phyloP scores from a whole-genome alignment of 2,113 vertebrate genomes.

The Platichthys stellatus region DNA sequence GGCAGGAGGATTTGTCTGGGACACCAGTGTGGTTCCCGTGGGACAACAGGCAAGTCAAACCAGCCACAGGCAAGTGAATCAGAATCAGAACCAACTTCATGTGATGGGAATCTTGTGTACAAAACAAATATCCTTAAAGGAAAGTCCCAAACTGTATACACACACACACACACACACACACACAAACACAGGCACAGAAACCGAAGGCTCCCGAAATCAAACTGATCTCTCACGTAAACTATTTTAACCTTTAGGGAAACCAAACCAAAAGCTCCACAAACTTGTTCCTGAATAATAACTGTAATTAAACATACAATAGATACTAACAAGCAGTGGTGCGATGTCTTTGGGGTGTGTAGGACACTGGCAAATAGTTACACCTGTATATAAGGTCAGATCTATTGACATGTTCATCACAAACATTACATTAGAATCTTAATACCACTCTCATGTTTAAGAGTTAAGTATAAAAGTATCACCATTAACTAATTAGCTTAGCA shows the following conservation, averaged over 20 bases:
- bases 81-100: constrained; percentile 52
- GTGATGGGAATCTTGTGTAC: constrained; percentile 37
- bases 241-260: constrained; percentile 39
- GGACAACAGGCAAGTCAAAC: constrained; percentile 57
- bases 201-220: constrained; percentile 2
- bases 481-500: not conserved
- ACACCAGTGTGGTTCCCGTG: constrained; percentile 72
- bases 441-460: too few species aligned
- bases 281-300: constrained; percentile 58
- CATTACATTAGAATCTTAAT: not conserved
- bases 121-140: constrained; percentile 37
- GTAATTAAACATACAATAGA: constrained; percentile 61
- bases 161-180: constrained; percentile 29
- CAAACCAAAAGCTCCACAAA: constrained; percentile 31
- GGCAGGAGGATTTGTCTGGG: constrained; percentile 74
- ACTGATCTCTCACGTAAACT: constrained; percentile 30
- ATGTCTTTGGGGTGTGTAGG: constrained; percentile 9
- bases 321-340: constrained; percentile 11
- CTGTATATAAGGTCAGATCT: not conserved
- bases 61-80: constrained; percentile 38
- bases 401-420: not conserved
- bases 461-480: not conserved
- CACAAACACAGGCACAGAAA: not conserved
- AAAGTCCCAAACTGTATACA: constrained; percentile 30
- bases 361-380: not conserved